Base-by-base conservation (phyloP, 2,888 invertebrate species). In the Amaurobius ferox region DNA sequence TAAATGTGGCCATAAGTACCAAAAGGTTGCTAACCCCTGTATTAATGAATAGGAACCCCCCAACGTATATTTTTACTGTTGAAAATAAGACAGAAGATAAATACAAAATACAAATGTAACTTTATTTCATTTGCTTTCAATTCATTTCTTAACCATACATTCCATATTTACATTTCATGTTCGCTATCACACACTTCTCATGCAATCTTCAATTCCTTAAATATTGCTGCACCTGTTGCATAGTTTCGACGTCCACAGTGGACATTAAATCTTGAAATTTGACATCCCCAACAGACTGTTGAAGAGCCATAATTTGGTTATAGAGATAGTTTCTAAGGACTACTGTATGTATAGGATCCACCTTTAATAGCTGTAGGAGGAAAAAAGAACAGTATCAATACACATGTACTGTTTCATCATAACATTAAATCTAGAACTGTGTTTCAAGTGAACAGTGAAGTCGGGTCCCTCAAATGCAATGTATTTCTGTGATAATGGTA, bases 341-440 rank as follows among this genome's bases (percentile, higher is more conserved):
- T 62, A 96, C 94, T 76, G 94, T 94, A 90, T 96, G 95, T 26
- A 97, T 95, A 39, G 96, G 96, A 92, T 98, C 97, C 76, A 93
- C 92, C 68, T 94, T 92, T 73, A 94, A 93, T 40, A 95, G 93
- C 90, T 94, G 93, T 7, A 64, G 7, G 11, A 11, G n/a, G 44
- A 44, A 55, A 40, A n/a, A 39, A 71, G 35, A 35, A 7, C 9
- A 9, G 35, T 7, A 35, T 35, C 9, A 35, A 9, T 35, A 35
- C 9, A 35, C 6, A 9, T 9, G 9, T 35, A n/a, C n/a, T n/a
- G n/a, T n/a, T n/a, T n/a, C n/a, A n/a, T n/a, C n/a, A n/a, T n/a
- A n/a, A n/a, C n/a, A n/a, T n/a, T n/a, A n/a, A n/a, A n/a, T n/a
- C n/a, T n/a, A n/a, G n/a, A n/a, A n/a, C n/a, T n/a, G n/a, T n/a